phyloP scores from a whole-genome alignment of 53 echinoderm and acorn worm genomes.

The Holothuria leucospilota region DNA sequence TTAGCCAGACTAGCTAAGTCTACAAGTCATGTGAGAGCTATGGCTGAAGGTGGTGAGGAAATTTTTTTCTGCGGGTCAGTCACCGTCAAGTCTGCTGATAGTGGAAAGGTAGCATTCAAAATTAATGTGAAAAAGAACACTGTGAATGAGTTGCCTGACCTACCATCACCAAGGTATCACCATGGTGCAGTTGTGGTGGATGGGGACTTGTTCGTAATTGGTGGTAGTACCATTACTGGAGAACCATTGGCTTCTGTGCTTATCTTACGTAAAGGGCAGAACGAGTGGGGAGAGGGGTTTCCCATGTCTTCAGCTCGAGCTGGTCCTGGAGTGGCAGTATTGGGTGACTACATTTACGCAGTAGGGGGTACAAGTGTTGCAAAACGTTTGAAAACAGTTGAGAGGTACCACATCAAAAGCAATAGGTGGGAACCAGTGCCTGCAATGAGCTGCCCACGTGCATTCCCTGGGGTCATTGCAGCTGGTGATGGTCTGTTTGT shows the following conservation, averaged over 20 bases:
- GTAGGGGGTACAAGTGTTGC: conserved; percentile 19
- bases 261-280: background rate
- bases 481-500: conserved; percentile 12
- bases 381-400: conserved; percentile 22
- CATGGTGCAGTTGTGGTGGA: conserved; percentile 31
- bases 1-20: background rate
- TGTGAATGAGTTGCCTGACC: background rate
- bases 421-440: conserved; percentile 12
- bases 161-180: conserved; percentile 23
- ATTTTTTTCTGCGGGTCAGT: conserved; percentile 40
- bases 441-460: conserved; percentile 8
- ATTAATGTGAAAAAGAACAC: conserved; percentile 11
- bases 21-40: conserved; percentile 21
- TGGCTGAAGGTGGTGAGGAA: background rate
- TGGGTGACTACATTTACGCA: conserved; percentile 29
- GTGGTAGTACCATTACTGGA: background rate
- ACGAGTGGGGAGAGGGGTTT: conserved; percentile 25
- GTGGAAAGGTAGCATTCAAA: conserved; percentile 24
- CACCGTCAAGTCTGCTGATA: conserved; percentile 11
- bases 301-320: conserved; percentile 5
- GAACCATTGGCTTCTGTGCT: conserved; percentile 1
- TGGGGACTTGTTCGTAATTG: conserved; percentile 32
- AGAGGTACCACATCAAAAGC: conserved; percentile 23
- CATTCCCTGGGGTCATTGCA: conserved; percentile 17
- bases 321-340: conserved; percentile 23